phyloP scores from a whole-genome alignment of 2,888 invertebrate species.

The Stomorhina lunata region DNA sequence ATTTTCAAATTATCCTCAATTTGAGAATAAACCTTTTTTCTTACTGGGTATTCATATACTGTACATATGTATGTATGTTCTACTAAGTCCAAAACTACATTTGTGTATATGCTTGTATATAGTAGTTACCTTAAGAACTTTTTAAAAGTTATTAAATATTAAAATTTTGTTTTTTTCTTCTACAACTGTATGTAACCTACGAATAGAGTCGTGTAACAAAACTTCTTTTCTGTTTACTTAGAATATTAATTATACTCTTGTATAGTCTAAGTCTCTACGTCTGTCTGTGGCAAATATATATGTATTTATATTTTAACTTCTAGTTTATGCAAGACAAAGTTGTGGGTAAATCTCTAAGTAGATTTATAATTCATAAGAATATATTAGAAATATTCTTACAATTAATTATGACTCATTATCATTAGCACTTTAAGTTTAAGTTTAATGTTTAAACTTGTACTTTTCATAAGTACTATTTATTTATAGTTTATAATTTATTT shows the following conservation, averaged over 20 bases:
- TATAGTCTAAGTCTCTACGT: too few relatives aligned
- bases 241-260: not conserved
- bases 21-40: too few relatives aligned
- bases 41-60: too few relatives aligned
- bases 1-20: too few relatives aligned
- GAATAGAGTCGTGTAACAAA: not conserved
- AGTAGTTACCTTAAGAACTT: not conserved
- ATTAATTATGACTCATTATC: not conserved
- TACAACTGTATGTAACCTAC: not conserved
- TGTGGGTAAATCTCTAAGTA: not conserved
- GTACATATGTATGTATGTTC: too few relatives aligned
- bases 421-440: not conserved
- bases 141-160: slow-evolving; percentile 29
- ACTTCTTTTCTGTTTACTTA: not conserved
- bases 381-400: not conserved
- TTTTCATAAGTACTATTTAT: too few relatives aligned
- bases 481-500: too few relatives aligned
- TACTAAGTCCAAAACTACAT: too few relatives aligned
- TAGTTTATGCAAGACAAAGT: not conserved
- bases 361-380: not conserved
- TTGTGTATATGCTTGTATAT: not conserved
- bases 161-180: slow-evolving; percentile 1
- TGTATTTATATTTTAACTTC: too few relatives aligned
- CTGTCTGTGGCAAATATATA: not conserved
- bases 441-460: too few relatives aligned